phyloP scores from a whole-genome alignment of 2,113 vertebrate species.

The Trematocara macrostoma region DNA sequence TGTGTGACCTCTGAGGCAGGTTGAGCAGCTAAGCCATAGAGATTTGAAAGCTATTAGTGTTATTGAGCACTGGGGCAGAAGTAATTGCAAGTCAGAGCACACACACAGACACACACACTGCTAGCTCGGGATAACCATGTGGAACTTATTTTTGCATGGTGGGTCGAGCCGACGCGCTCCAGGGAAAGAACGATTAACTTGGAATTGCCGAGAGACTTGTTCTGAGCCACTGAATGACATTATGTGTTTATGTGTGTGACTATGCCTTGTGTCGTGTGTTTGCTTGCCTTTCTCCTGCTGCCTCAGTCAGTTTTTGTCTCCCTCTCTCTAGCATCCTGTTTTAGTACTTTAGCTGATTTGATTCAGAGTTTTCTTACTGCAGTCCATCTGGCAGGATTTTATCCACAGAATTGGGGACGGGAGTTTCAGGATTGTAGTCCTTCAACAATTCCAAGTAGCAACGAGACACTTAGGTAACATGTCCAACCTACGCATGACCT shows the following conservation, averaged over 20 bases:
- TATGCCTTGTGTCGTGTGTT: neutral
- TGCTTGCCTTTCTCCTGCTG: neutral
- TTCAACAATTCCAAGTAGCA: neutral
- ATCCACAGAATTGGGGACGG: neutral
- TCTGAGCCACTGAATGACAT: neutral
- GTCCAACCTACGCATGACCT: neutral
- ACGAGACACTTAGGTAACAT: neutral
- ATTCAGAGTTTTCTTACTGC: neutral
- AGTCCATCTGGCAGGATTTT: neutral
- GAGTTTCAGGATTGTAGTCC: neutral
- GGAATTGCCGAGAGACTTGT: neutral
- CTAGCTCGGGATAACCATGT: slow-evolving; percentile 7
- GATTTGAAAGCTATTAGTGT: neutral
- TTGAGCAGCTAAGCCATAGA: neutral
- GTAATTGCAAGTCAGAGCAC: slow-evolving; percentile 37
- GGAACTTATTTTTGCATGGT: slow-evolving; percentile 18
- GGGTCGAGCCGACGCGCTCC: neutral
- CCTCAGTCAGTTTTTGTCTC: neutral
- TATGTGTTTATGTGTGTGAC: neutral
- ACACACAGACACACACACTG: neutral
- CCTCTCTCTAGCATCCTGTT: neutral
- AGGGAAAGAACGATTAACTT: slow-evolving; percentile 17
- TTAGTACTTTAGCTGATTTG: neutral
- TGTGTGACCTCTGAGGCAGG: neutral
- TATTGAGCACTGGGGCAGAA: neutral